phyloP scores from a whole-genome alignment of 2,888 invertebrate genomes.

The Drosophila rubida region DNA sequence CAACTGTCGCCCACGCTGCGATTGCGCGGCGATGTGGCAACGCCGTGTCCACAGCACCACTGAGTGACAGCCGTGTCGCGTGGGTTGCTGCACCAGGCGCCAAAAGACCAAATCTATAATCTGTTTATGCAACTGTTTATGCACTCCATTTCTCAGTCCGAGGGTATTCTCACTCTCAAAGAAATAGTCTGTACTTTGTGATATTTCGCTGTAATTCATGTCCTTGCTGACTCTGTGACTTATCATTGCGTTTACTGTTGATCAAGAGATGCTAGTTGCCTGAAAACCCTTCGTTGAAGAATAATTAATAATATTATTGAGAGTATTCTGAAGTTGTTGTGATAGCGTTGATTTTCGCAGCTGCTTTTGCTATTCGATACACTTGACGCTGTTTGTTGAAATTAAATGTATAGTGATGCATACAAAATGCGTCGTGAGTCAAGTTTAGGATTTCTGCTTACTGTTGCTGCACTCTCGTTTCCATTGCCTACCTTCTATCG shows the following conservation, averaged over 20 bases:
- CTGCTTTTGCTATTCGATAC: constrained; percentile 67
- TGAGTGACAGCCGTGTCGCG: constrained; percentile 51
- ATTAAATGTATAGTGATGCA: constrained; percentile 64
- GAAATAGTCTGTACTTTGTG: background rate
- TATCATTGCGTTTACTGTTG: background rate
- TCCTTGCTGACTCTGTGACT: background rate
- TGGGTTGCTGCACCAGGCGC: constrained; percentile 63
- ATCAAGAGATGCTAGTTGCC: background rate
- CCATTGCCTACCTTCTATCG: constrained; percentile 20
- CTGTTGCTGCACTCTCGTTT: constrained; percentile 18
- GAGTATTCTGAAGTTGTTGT: constrained; percentile 19
- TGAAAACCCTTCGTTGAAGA: too few relatives aligned
- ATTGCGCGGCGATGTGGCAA: constrained; percentile 73
- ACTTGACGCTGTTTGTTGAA: constrained; percentile 70
- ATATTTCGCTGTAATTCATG: background rate
- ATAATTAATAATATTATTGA: background rate
- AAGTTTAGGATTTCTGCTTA: constrained; percentile 77
- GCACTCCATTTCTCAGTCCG: constrained; percentile 38
- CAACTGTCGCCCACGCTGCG: constrained; percentile 64
- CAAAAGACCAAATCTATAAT: constrained; percentile 65
- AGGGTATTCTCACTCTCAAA: background rate
- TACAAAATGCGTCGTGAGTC: constrained; percentile 81
- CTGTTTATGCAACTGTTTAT: constrained; percentile 74
- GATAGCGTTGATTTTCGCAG: too few relatives aligned
- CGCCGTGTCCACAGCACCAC: constrained; percentile 25